A percentile compares a stretch with the other conserved stretches of the same genome.
Evolutionary conservation across 1,140 invertebrate species (phyloP).

Genomic region (Gonatopus flavifemur): DNA sequence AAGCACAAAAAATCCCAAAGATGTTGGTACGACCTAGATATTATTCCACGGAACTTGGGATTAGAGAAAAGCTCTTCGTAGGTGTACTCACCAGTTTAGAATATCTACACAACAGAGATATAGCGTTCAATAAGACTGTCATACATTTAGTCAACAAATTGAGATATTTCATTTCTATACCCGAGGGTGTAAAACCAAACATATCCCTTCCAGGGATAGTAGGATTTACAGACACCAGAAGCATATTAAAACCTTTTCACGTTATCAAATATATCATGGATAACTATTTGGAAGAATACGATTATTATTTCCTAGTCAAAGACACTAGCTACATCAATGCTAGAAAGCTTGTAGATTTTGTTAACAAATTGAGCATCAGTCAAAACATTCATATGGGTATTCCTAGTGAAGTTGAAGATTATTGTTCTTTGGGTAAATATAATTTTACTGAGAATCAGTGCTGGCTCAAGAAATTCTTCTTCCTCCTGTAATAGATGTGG

Average conservation of each 20-base stretch:
- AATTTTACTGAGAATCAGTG: conserved; percentile 2
- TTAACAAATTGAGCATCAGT: conserved; percentile 78
- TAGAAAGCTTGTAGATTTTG: conserved; percentile 67
- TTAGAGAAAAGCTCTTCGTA: conserved; percentile 85
- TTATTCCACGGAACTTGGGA: conserved; percentile 90
- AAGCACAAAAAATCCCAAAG: conserved; percentile 57
- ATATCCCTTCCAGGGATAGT: conserved; percentile 75
- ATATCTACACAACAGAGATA: conserved; percentile 69
- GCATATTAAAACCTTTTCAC: conserved; percentile 77
- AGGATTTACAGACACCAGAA: conserved; percentile 76
- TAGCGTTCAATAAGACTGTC: conserved; percentile 80
- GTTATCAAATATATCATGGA: conserved; percentile 87
- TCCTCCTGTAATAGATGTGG: no score
- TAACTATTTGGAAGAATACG: conserved; percentile 84
- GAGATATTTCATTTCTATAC: conserved; percentile 74
- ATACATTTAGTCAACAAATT: conserved; percentile 79
- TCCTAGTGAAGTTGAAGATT: conserved; percentile 53
- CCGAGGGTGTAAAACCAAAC: conserved; percentile 65
- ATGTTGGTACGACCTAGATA: conserved; percentile 78
- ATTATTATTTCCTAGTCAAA: conserved; percentile 86
- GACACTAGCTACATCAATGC: conserved; percentile 82
- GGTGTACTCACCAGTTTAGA: conserved; percentile 76
- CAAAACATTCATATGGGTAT: conserved; percentile 79
- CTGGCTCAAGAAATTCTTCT: no score
- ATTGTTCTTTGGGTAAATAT: conserved; percentile 67